phyloP scores from a whole-genome alignment of 2,113 vertebrate species.

The Merops nubicus region DNA sequence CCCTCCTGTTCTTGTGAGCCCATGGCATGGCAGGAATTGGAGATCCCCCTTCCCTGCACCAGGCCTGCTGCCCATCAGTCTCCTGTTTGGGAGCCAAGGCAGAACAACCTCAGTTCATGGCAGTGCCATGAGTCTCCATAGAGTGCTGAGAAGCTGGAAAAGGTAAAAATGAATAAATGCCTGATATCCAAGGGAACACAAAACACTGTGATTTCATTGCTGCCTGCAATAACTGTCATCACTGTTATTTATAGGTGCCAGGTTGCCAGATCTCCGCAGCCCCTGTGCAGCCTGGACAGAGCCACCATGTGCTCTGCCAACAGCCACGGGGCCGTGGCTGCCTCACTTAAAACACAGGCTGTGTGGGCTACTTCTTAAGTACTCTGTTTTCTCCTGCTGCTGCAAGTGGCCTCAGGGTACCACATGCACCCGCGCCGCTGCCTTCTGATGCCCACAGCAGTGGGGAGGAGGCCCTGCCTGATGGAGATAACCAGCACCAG shows the following conservation, averaged over 20 bases:
- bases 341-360: neutral
- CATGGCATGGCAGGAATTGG: neutral
- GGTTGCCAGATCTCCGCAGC: neutral
- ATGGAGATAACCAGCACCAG: neutral
- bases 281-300: neutral
- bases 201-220: rapidly evolving
- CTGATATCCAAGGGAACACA: neutral
- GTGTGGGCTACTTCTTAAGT: no score
- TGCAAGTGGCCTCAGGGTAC: neutral
- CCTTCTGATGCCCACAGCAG: neutral
- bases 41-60: neutral
- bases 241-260: neutral
- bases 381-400: neutral
- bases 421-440: rapidly evolving
- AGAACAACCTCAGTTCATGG: neutral
- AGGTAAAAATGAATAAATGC: neutral
- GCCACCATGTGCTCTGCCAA: neutral
- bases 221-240: neutral
- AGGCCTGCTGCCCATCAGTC: rapidly evolving
- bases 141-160: neutral
- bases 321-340: rapidly evolving
- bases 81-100: rapidly evolving
- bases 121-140: rapidly evolving
- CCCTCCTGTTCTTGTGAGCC: neutral
- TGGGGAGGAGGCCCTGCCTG: neutral